phyloP scores from a whole-genome alignment of 1,140 invertebrate species.

The Teleogryllus occipitalis region DNA sequence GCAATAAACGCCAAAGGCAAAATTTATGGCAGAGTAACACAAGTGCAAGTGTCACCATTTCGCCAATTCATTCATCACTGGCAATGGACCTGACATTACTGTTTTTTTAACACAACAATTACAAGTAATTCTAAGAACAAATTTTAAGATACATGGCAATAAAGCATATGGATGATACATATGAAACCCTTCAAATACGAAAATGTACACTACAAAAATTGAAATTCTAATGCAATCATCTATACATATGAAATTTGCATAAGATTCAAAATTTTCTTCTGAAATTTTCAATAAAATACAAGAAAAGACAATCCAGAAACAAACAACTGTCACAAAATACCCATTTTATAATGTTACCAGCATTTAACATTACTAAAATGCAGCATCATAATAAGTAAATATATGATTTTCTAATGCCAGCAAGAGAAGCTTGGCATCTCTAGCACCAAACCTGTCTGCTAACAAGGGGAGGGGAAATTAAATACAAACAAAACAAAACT shows the following conservation, averaged over 20 bases:
- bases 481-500: constrained; percentile 2
- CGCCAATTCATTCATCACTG: neutral
- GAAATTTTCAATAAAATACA: constrained; percentile 1
- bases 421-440: neutral
- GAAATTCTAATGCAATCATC: neutral
- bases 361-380: neutral
- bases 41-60: neutral
- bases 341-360: neutral
- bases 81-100: neutral
- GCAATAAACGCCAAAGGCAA: neutral
- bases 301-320: neutral
- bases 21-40: neutral
- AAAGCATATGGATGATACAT: neutral
- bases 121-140: neutral
- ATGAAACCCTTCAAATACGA: neutral
- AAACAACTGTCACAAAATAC: neutral
- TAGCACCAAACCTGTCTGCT: neutral
- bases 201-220: neutral
- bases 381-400: neutral
- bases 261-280: neutral
- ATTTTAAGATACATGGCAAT: neutral
- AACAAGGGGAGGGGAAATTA: neutral
- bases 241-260: neutral
- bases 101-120: neutral
- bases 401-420: neutral